phyloP scores from a whole-genome alignment of 2,797 vertebrate species.

The Euthynnus affinis region DNA sequence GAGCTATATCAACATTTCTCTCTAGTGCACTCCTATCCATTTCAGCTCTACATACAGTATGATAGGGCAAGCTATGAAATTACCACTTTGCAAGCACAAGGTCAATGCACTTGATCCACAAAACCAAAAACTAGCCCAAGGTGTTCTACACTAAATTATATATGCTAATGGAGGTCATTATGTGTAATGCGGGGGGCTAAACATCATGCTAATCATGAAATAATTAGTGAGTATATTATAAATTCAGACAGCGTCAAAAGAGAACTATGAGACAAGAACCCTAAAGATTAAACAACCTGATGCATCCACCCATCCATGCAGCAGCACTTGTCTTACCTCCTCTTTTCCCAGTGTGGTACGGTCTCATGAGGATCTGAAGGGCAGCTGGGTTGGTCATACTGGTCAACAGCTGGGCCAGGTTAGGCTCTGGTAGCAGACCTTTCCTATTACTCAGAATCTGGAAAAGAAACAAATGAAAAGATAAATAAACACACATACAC shows the following conservation, averaged over 20 bases:
- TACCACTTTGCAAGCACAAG: background rate
- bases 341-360: slow-evolving; percentile 90
- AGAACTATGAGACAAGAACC: background rate
- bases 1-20: slow-evolving; percentile 12
- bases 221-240: background rate
- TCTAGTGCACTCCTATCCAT: background rate
- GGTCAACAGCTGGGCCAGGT: slow-evolving; percentile 93
- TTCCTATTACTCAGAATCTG: slow-evolving; percentile 95
- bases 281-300: background rate
- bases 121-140: background rate
- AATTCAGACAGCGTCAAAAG: background rate
- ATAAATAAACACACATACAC: slow-evolving; percentile 6
- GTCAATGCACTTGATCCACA: background rate
- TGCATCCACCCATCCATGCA: too few species aligned
- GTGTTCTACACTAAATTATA: background rate
- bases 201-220: background rate
- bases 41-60: slow-evolving; percentile 2
- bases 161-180: slow-evolving; percentile 4
- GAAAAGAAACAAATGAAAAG: slow-evolving; percentile 34
- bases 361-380: slow-evolving; percentile 94
- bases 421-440: slow-evolving; percentile 95
- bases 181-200: slow-evolving; percentile 3
- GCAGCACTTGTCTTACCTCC: slow-evolving; percentile 79
- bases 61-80: background rate
- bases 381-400: slow-evolving; percentile 96